Conservation (phyloP, 2,797 vertebrate species). For the Staurois parvus region DNA sequence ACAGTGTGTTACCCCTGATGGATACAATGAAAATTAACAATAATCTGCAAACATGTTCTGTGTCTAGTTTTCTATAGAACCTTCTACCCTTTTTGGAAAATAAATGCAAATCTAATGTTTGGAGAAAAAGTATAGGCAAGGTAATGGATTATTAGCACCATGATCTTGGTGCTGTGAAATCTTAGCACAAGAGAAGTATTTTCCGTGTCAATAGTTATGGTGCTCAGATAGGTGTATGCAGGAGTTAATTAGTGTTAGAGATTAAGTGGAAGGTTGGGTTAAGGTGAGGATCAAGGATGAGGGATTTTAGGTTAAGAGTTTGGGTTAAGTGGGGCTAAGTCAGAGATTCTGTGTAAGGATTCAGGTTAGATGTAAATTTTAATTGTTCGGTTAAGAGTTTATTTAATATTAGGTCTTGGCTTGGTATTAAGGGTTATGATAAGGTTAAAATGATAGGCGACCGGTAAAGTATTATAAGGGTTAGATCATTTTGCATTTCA, state of each 20-base stretch:
- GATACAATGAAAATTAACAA: neutral
- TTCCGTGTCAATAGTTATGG: neutral
- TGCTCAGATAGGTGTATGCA: neutral
- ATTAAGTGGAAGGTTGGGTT: too few relatives aligned
- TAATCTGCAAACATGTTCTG: neutral
- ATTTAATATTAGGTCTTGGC: too few relatives aligned
- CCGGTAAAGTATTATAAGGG: too few relatives aligned
- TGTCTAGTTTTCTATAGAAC: neutral
- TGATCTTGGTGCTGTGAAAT: neutral
- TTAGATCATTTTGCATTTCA: too few relatives aligned
- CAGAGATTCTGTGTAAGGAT: too few relatives aligned
- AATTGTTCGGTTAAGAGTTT: too few relatives aligned
- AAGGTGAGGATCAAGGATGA: neutral
- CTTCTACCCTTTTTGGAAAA: neutral
- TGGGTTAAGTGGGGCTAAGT: too few relatives aligned
- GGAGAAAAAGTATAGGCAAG: neutral
- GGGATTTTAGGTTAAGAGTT: too few relatives aligned
- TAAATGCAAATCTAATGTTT: conserved; percentile 1
- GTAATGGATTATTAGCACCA: neutral
- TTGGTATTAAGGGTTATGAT: too few relatives aligned
- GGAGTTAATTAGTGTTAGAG: too few relatives aligned
- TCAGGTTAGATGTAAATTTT: too few relatives aligned
- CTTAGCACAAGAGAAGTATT: neutral
- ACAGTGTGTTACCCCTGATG: conserved; percentile 50
- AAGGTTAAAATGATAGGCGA: too few relatives aligned